Evolutionary conservation across 2,113 vertebrate species (phyloP), one percentile per base, ranked within the genome.

Genomic region (Orthonyx spaldingii): DNA sequence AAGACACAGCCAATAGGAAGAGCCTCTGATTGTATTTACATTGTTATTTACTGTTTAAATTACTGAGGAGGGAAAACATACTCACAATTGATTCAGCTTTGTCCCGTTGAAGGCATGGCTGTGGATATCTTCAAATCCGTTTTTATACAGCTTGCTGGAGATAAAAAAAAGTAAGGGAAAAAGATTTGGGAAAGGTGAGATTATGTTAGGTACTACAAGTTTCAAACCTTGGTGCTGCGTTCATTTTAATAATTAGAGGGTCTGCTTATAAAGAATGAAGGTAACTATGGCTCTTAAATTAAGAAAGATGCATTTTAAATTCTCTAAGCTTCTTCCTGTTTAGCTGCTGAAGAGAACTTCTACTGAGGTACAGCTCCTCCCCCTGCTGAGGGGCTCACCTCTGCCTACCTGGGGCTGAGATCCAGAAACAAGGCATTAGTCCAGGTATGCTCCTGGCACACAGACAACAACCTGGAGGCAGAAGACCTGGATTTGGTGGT

Each of bases 101-200:
- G 98, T 99, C 70, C 99, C 98, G 1, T 99, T 99, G 98, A 99
- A 99, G 2, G 99, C 98, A 12, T 99, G 98, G 71, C 98, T 98
- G 90, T 98, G 97, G 92, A 99, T 98, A 96, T 98, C 98, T 97
- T 98, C 98, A 96, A 99, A 99, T 97, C 99, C 98, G 69, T 99
- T 99, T 98, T 98, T 98, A 82, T 98, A 98, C 50, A 99, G 97
- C 96, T 98, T 99, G 93, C 99, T 99, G 94, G 74, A 63, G 56
- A 88, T 94, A 65, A 94, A 53, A 11, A 69, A 91, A 64, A 14
- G 12, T 13, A 80, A 91, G 33, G 56, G 49, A 61, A 96, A 69
- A 70, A 57, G 52, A 89, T 80, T 90, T 82, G 39, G 93, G 93
- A 84, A 90, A 85, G 63, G 71, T 1, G 7, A 55, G 22, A 39